These are phyloP conservation scores for Stegodyphus mimosarum DNA, from an alignment of 1,140 invertebrate species.

Conservation along the genomic window DNA sequence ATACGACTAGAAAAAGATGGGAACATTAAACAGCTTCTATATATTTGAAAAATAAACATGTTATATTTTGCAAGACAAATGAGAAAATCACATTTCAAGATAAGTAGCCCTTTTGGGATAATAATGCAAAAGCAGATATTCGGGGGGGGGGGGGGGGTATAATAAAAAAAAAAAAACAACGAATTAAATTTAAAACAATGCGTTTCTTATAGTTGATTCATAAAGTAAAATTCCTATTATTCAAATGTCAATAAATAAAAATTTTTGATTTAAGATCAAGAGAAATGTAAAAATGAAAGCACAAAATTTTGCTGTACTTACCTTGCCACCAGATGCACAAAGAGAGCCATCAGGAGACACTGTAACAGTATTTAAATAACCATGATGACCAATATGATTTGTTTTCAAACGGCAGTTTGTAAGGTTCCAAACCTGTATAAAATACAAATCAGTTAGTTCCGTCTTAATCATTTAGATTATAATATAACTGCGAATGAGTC, in stretches of 20 bases:
- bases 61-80: too few relatives aligned
- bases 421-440: constrained; percentile 93
- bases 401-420: constrained; percentile 99
- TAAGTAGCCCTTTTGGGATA: too few relatives aligned
- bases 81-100: too few relatives aligned
- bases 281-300: background rate
- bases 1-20: too few relatives aligned
- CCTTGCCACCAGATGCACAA: constrained; percentile 98
- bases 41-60: too few relatives aligned
- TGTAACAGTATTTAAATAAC: constrained; percentile 98
- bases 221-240: too few relatives aligned
- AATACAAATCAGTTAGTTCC: constrained; percentile 61
- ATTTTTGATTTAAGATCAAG: background rate
- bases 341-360: constrained; percentile 99
- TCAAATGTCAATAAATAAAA: background rate
- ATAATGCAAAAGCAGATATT: too few relatives aligned
- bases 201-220: too few relatives aligned
- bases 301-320: constrained; percentile 63
- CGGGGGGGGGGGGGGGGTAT: too few relatives aligned
- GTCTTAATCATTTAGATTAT: background rate
- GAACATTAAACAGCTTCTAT: too few relatives aligned
- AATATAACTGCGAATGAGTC: background rate
- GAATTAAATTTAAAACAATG: too few relatives aligned
- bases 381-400: constrained; percentile 96
- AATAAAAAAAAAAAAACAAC: too few relatives aligned